Evolutionary conservation across 2,113 vertebrate species (phyloP), one percentile per base, ranked within the genome.

Genomic region (Poeciliopsis prolifica): DNA sequence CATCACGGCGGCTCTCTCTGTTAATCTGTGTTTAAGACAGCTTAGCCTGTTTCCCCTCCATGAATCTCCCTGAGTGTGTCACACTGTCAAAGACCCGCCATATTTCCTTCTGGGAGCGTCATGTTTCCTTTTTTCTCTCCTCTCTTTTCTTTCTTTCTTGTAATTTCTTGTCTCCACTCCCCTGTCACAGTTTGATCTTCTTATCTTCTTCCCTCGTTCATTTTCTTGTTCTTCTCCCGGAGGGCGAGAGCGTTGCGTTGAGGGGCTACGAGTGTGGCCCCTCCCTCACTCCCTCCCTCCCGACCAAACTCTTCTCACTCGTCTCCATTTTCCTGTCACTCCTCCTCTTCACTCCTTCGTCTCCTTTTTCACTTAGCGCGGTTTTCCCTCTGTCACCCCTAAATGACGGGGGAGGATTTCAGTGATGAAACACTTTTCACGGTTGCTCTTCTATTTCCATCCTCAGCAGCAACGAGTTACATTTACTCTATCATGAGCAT

Each of bases 331-430:
- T 5, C 26, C 80, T 72, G 84, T 83, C 86, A 61, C 65, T 77
- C 77, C 80, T 80, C 74, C 64, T 72, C 81, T 70, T 82, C 74
- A 74, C 54, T 74, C 61, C 71, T 84, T 77, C 80, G 82, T 85
- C 90, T 88, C 86, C 81, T 78, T 78, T 89, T 90, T 88, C 80
- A 76, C 77, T 88, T 86, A 89, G 67, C 87, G 86, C 86, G 75
- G 78, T 58, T 82, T 65, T 86, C 83, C 77, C 70, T 74, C 70
- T 83, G 81, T 86, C 78, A 67, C 80, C 81, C 86, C 69, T 67
- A 72, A 86, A 78, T 61, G 84, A 87, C 87, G 79, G 73, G 64
- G 24, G 74, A 76, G 69, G 61, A 68, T 80, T 15, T 0, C 67
- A 70, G 71, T 86, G 73, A 68, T 75, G 77, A 63, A 81, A 67